phyloP scores from a whole-genome alignment of 2,113 vertebrate species.

The Prietella phreatophila region DNA sequence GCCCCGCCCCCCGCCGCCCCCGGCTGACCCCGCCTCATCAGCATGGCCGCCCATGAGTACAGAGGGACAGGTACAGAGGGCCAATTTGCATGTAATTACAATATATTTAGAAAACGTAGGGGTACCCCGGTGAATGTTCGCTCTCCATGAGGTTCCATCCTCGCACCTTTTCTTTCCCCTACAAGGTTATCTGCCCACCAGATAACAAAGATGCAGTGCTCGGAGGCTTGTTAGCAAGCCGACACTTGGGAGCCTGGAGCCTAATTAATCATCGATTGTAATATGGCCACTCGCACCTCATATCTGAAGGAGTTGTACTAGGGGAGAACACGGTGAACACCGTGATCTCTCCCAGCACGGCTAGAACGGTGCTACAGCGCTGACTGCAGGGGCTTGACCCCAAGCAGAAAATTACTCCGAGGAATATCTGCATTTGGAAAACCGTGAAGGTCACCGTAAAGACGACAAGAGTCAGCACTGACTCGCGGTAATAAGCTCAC shows the following conservation, averaged over 20 bases:
- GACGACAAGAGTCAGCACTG: slow-evolving; percentile 1
- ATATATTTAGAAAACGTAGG: slow-evolving; percentile 47
- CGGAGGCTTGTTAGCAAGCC: slow-evolving; percentile 57
- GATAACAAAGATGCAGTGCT: slow-evolving; percentile 69
- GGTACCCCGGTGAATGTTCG: slow-evolving; percentile 39
- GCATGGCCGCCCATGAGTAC: slow-evolving; percentile 45
- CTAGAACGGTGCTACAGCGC: background rate
- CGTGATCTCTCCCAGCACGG: background rate
- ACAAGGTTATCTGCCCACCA: slow-evolving; percentile 77
- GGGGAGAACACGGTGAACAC: slow-evolving; percentile 3
- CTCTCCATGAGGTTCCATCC: slow-evolving; percentile 22
- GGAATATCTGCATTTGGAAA: background rate
- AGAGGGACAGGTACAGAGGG: slow-evolving; percentile 56
- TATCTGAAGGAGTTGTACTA: slow-evolving; percentile 48
- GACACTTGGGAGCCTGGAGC: slow-evolving; percentile 65
- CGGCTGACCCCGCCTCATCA: slow-evolving; percentile 42
- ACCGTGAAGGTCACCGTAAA: background rate
- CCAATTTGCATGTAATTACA: slow-evolving; percentile 73
- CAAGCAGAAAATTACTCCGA: background rate
- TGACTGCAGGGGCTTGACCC: background rate
- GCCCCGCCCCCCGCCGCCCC: slow-evolving; percentile 40
- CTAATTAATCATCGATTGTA: slow-evolving; percentile 83
- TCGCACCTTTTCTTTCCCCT: slow-evolving; percentile 68
- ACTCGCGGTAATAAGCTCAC: background rate
- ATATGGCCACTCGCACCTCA: slow-evolving; percentile 72